Percentiles rank a stretch among this genome's conserved stretches.
Evolutionary conservation across 1,140 invertebrate species (phyloP).

Genomic region (Aricia agestis): DNA sequence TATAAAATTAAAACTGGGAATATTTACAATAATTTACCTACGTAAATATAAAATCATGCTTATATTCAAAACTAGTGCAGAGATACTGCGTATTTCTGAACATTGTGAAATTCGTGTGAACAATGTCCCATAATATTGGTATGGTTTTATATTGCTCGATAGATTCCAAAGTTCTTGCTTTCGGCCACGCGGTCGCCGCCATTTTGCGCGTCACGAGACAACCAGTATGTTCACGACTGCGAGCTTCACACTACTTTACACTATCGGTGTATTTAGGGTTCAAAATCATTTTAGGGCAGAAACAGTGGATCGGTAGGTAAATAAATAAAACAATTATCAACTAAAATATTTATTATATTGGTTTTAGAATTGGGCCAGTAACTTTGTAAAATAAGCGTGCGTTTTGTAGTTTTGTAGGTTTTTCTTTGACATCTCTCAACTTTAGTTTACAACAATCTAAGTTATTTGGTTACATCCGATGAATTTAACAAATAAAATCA

Average conservation of each 20-base stretch:
- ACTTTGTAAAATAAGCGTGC: conserved; percentile 24
- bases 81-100: conserved; percentile 23
- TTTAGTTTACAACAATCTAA: conserved; percentile 24
- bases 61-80: conserved; percentile 22
- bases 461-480: conserved; percentile 24
- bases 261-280: conserved; percentile 23
- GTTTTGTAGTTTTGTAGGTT: conserved; percentile 24
- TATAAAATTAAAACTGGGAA: conserved; percentile 22
- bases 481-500: conserved; percentile 24
- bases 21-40: conserved; percentile 22
- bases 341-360: conserved; percentile 24
- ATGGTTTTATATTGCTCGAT: conserved; percentile 27
- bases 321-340: conserved; percentile 24
- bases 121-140: conserved; percentile 26
- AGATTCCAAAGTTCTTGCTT: conserved; percentile 25
- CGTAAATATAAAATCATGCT: conserved; percentile 21
- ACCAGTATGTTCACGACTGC: conserved; percentile 23
- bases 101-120: conserved; percentile 25
- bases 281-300: conserved; percentile 21
- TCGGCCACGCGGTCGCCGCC: conserved; percentile 27
- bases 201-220: conserved; percentile 27
- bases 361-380: conserved; percentile 23
- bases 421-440: conserved; percentile 24
- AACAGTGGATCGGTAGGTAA: conserved; percentile 24
- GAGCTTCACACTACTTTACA: conserved; percentile 23